Base-by-base conservation (phyloP, 2,113 vertebrate genomes). In the Lynx canadensis region DNA sequence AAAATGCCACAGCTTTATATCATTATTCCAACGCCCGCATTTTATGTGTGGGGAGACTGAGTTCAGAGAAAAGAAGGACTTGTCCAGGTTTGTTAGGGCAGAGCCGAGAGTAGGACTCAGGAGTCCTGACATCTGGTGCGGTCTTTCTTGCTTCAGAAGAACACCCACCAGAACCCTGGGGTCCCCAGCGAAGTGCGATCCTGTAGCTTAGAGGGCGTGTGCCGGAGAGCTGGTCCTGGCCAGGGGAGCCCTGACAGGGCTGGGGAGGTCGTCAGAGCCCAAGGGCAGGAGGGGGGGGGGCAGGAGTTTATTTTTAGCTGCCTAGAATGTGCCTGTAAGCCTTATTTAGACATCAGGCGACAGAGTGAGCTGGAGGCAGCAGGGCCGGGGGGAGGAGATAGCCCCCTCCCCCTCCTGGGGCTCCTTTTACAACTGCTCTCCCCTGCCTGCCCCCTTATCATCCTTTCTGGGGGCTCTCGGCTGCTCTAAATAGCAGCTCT, bases 291-390 rank as follows among this genome's bases (percentile, higher is more conserved):
- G 89, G 33, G 83, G 89, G 36, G 83, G 80, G n/a, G 87, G 87
- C 69, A 21, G 9, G 80, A 52, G 90, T 96, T 96, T 98, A 98
- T 98, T 98, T 98, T 98, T 98, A 98, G 98, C 97, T 15, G 74
- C 89, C 83, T 23, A n/a, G 93, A 93, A 88, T 66, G 96, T 92
- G 96, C 76, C 78, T 95, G 74, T 91, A 50, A 68, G 74, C 98
- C 98, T 98, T 98, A 98, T 98, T 98, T 98, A 98, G 98, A 95
- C 97, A 97, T 97, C 71, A 66, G 96, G 96, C 96, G 33, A 76
- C 96, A 55, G 98, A 90, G 92, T 68, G 89, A 86, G 97, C 95
- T 45, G 52, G 74, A 94, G 90, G 94, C 96, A 33, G 55, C 63
- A 33, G 96, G 76, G 45, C 68, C 1, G 52, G 81, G 85, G 85